These are phyloP conservation scores for Aromia moschata DNA, from an alignment of 2,888 invertebrate species.

Conservation along the genomic window DNA sequence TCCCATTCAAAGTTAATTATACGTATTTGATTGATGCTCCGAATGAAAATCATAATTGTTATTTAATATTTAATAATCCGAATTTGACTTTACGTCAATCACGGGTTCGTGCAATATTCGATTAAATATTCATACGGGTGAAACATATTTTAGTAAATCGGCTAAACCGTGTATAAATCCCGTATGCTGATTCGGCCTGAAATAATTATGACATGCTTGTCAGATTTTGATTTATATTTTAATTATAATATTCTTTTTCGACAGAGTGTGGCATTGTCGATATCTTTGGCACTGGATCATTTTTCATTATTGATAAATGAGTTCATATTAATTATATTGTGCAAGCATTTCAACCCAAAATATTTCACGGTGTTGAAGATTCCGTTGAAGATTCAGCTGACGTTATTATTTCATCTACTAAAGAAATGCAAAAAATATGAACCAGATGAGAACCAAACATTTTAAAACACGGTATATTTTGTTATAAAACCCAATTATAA, in stretches of 20 bases:
- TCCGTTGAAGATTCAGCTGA: too few species aligned
- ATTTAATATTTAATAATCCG: constrained; percentile 57
- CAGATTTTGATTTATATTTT: constrained; percentile 36
- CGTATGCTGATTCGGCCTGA: constrained; percentile 29
- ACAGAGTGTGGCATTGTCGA: neutral
- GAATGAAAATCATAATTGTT: constrained; percentile 57
- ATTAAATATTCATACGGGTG: constrained; percentile 46
- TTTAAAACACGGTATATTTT: too few species aligned
- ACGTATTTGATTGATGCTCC: constrained; percentile 48
- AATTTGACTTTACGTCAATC: constrained; percentile 54
- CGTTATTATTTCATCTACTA: too few species aligned
- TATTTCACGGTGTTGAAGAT: too few species aligned
- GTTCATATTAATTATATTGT: too few species aligned
- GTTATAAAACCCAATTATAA: too few species aligned
- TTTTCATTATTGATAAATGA: too few species aligned
- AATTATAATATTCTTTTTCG: constrained; percentile 6
- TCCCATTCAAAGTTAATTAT: constrained; percentile 37
- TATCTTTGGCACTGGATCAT: too few species aligned
- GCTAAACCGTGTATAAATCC: constrained; percentile 41
- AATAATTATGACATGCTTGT: constrained; percentile 34
- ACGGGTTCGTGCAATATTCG: constrained; percentile 45
- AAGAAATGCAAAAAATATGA: too few species aligned
- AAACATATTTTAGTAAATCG: constrained; percentile 46
- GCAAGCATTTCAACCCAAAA: too few species aligned
- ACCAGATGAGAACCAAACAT: too few species aligned